A percentile compares a stretch with the other conserved stretches of the same genome.
These are phyloP conservation scores for Phasia obesa DNA, from an alignment of 2,888 invertebrate species.

Conservation along the genomic window DNA sequence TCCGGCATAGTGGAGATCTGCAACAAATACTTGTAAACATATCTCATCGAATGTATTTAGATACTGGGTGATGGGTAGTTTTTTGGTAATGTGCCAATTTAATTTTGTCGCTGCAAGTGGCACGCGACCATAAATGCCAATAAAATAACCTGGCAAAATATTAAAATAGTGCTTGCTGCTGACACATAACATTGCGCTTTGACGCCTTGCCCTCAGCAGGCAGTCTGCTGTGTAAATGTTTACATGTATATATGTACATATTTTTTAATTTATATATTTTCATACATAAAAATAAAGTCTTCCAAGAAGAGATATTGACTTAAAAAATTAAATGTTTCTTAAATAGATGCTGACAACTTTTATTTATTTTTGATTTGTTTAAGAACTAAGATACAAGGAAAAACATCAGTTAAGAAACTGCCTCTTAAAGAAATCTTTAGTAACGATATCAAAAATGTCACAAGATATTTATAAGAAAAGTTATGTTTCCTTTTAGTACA, in stretches of 20 bases:
- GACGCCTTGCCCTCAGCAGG: constrained; percentile 69
- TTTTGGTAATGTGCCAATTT: constrained; percentile 80
- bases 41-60: constrained; percentile 24
- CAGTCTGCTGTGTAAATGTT: constrained; percentile 37
- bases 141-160: constrained; percentile 58
- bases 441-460: too few relatives aligned
- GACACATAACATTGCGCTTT: constrained; percentile 64
- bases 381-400: too few relatives aligned
- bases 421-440: too few relatives aligned
- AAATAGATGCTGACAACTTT: too few relatives aligned
- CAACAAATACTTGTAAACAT: constrained; percentile 15
- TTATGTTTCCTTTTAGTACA: too few relatives aligned
- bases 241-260: background rate
- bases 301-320: too few relatives aligned
- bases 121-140: constrained; percentile 69
- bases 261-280: background rate
- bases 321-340: too few relatives aligned
- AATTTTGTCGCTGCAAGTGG: constrained; percentile 79
- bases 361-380: too few relatives aligned
- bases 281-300: background rate
- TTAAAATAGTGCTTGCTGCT: constrained; percentile 59
- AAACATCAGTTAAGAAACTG: too few relatives aligned
- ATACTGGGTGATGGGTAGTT: constrained; percentile 61
- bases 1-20: background rate
- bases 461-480: too few relatives aligned